Base-by-base conservation (phyloP, 1,140 invertebrate species). In the Drosophila gunungcola region DNA sequence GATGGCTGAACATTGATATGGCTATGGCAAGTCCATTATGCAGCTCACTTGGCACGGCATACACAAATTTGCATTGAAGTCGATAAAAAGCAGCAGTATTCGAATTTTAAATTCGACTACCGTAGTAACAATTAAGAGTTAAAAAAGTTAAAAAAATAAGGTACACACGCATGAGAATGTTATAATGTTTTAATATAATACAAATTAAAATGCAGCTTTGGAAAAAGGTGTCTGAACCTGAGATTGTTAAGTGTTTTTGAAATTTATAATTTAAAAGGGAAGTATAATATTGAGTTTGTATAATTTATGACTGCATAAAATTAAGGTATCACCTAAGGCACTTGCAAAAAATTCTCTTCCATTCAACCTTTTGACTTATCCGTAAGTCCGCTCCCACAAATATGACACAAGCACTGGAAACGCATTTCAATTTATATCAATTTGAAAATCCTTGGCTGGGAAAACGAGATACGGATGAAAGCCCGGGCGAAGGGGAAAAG, bases 401-500 rank as follows among this genome's bases (percentile, higher is more conserved):
- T 29, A 36, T 70, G 67, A 29, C 65, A 57, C 34, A 57, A 88
- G 83, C 79, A 88, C 49, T 64, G 54, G 76, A 89, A 77, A 80
- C 81, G 75, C 79, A 89, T 89, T 79, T 80, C 62, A 88, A 89
- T 83, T 83, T 79, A 79, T 76, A 78, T 88, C 83, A 86, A 79
- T 88, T 88, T 63, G 32, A 42, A 73, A 57, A 54, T 62, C 42
- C 62, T 42, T 48, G 55, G 13, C 27, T 57, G 54, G 43, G 57
- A 42, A 55, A 55, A 36, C 21, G 39, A 56, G 41, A 58, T 48
- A 57, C 45, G 51, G 12, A 54, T 39, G 60, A 67, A 13, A 38
- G 16, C 16, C 27, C 38, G 6, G 29, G 10, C 9, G 25, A 27
- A 27, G 27, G 39, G 42, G 9, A 9, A 38, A 7, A 48, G 12